Conservation (phyloP, 1,140 invertebrate genomes). For the Caerostris extrusa region DNA sequence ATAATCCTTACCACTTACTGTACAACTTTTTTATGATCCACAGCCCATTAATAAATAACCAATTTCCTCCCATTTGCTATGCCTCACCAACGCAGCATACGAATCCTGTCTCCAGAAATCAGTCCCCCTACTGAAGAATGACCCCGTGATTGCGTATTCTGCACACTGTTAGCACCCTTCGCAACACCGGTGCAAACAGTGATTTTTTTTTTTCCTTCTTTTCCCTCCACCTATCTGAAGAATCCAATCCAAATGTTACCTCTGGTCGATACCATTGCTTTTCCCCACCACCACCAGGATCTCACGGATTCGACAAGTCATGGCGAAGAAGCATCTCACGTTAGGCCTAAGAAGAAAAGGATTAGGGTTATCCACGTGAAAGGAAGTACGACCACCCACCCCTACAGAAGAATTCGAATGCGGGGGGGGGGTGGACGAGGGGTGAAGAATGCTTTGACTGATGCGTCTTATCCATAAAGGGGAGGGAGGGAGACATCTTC, state of each 20-base stretch:
- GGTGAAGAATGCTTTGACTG: conserved; percentile 59
- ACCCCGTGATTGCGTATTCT: conserved; percentile 38
- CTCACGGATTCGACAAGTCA: conserved; percentile 62
- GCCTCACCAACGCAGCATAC: too few species aligned
- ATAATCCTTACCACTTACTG: too few species aligned
- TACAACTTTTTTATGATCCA: too few species aligned
- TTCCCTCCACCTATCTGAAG: not conserved
- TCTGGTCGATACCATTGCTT: conserved; percentile 46
- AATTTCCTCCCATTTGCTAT: too few species aligned
- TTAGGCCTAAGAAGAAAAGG: conserved; percentile 74
- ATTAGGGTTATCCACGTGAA: conserved; percentile 71
- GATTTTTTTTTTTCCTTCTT: conserved; percentile 55
- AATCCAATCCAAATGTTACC: conserved; percentile 46
- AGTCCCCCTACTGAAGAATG: not conserved
- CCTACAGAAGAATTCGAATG: not conserved
- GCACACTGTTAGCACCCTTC: conserved; percentile 34
- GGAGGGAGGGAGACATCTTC: conserved; percentile 40
- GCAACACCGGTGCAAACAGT: conserved; percentile 29
- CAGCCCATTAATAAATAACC: too few species aligned
- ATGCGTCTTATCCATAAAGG: conserved; percentile 51
- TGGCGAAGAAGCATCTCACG: conserved; percentile 70
- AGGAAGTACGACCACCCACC: not conserved
- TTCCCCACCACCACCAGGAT: not conserved
- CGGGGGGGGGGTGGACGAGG: not conserved
- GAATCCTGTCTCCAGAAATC: not conserved